Conservation (phyloP, 2,797 vertebrate species). For the Pteropus rufus region DNA sequence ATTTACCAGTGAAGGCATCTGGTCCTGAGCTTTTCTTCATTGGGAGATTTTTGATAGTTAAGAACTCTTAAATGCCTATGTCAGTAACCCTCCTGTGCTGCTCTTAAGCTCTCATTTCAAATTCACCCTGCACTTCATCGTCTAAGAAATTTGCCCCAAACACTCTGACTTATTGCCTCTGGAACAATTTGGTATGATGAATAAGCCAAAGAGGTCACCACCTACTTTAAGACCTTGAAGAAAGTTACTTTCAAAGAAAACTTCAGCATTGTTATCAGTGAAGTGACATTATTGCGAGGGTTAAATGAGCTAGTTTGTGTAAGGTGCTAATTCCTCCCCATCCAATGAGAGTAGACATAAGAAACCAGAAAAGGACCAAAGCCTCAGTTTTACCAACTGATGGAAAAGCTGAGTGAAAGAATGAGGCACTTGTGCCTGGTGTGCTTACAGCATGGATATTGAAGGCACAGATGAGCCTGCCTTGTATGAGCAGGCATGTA, state of each 20-base stretch:
- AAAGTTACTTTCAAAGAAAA: not conserved
- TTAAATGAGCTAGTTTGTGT: not conserved
- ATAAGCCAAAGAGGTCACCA: not conserved
- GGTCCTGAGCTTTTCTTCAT: not conserved
- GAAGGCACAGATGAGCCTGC: not conserved
- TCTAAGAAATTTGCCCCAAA: not conserved
- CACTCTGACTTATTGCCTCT: not conserved
- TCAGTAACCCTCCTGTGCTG: not conserved
- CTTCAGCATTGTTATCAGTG: not conserved
- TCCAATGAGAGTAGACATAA: not conserved
- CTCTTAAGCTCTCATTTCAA: not conserved
- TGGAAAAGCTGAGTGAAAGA: not conserved
- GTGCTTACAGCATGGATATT: not conserved
- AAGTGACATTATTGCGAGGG: not conserved
- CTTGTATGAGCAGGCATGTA: not conserved
- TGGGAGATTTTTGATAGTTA: not conserved
- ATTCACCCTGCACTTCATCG: not conserved
- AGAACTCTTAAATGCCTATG: not conserved
- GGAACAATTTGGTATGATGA: not conserved
- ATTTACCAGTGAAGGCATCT: too few relatives aligned
- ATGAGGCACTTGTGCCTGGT: not conserved
- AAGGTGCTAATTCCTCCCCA: not conserved
- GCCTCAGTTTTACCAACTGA: not conserved
- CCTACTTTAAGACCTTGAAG: not conserved
- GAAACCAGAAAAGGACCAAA: not conserved